Base-by-base conservation (phyloP, 92 coral and sea anemone species). In the Bergia sp. region DNA sequence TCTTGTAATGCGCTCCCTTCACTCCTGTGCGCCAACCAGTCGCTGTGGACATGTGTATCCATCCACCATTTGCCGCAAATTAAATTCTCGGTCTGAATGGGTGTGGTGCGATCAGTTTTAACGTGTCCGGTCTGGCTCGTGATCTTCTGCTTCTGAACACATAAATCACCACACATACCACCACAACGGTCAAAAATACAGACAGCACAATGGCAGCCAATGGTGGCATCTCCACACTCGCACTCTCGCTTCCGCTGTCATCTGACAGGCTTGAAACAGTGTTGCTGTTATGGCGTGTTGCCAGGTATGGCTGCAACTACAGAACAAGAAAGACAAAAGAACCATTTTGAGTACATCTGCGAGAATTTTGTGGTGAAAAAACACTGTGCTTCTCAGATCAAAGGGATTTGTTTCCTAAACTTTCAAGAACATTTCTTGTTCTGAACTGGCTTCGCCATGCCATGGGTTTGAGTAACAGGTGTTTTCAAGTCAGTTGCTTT, bases 201-300 rank as follows among this genome's bases (percentile, higher is more conserved):
- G 98, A 91, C 85, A 95, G 69, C 4, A 93, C 85, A 37, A 95
- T 88, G 21, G 98, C 94, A 64, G 96, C 98, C 44, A 81, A 86
- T 15, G 98, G 90, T 1, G 94, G 98, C 80, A 93, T 93, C 50
- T 58, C 93, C 4, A 49, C 45, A 50, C 83, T 5, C 0, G 90
- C n/a, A 1, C 73, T 86, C 13, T 71, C 91, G 8, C 86, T 83
- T 10, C 78, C 89, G 77, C 82, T 89, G 9, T 85, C 85, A 13
- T 85, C 72, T 42, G 61, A 36, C 44, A 65, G 29, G 69, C 92
- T 84, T 36, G 57, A 73, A 16, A 93, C 92, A 7, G 89, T 81
- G 5, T 90, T 79, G 88, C 94, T 93, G 91, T 93, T 95, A 36
- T 29, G 79, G n/a, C 89, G 89, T 50, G 98, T 95, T 47, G 91